Percentiles rank a stretch among this genome's conserved stretches.
phyloP scores from a whole-genome alignment of 2,888 invertebrate genomes.

The Archips crataeganus region DNA sequence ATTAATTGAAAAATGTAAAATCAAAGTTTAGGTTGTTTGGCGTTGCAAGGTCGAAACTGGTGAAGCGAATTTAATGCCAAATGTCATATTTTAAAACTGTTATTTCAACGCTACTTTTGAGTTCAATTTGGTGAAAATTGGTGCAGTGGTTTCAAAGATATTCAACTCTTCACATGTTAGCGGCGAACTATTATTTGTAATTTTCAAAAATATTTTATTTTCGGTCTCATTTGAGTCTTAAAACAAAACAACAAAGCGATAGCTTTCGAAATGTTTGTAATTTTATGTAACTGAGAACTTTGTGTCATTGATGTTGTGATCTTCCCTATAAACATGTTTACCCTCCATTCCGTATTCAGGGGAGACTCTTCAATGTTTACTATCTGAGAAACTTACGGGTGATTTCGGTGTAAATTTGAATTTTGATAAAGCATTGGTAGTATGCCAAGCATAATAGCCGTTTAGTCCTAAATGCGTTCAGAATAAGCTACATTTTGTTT shows the following conservation, averaged over 20 bases:
- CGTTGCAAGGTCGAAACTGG: too few relatives aligned
- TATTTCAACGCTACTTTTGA: too few relatives aligned
- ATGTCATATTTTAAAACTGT: too few relatives aligned
- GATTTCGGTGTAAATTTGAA: slow-evolving; percentile 2
- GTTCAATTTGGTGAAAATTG: not conserved
- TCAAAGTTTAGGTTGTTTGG: too few relatives aligned
- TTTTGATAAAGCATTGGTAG: slow-evolving; percentile 1
- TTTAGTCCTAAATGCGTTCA: too few relatives aligned
- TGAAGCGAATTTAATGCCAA: too few relatives aligned
- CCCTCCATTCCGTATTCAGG: slow-evolving; percentile 1
- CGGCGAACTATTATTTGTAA: too few relatives aligned
- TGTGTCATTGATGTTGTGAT: not conserved
- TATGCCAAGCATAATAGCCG: not conserved
- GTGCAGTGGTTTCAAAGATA: too few relatives aligned
- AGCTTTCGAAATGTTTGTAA: not conserved
- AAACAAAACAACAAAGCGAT: not conserved
- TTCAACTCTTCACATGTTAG: too few relatives aligned
- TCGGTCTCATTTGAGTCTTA: not conserved
- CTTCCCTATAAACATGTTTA: not conserved
- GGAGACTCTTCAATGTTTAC: not conserved
- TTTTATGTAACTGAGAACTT: not conserved
- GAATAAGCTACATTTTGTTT: too few relatives aligned
- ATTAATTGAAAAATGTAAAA: too few relatives aligned
- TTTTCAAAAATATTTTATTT: too few relatives aligned
- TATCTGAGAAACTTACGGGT: not conserved